These are phyloP conservation scores for Mustelus asterias DNA, from an alignment of 2,113 vertebrate species.

Conservation along the genomic window DNA sequence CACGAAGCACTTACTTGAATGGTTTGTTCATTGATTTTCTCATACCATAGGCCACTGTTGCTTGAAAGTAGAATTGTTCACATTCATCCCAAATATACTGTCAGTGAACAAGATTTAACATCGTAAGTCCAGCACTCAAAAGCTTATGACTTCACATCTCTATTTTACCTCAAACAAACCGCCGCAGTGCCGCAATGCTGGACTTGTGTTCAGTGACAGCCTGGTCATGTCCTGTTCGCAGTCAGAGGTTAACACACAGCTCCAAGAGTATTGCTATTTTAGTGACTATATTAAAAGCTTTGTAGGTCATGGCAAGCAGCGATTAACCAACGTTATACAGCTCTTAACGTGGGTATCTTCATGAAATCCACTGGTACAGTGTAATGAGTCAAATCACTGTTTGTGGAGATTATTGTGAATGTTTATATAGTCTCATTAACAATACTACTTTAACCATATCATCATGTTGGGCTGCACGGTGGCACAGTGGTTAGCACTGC, in stretches of 20 bases:
- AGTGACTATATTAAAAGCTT: not conserved
- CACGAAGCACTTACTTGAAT: conserved; percentile 64
- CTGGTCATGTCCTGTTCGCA: not conserved
- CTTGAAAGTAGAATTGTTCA: conserved; percentile 83
- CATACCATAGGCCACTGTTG: conserved; percentile 82
- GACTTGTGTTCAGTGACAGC: not conserved
- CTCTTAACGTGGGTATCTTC: not conserved
- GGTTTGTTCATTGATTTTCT: conserved; percentile 52
- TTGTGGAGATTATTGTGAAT: not conserved
- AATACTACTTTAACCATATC: not conserved
- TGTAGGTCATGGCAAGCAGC: not conserved
- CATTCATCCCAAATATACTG: conserved; percentile 82
- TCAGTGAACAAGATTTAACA: conserved; percentile 26
- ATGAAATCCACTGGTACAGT: not conserved
- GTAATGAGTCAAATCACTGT: not conserved
- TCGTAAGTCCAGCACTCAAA: not conserved
- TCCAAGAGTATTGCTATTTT: not conserved
- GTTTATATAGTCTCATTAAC: not conserved
- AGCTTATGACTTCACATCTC: not conserved
- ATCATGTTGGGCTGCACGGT: too few species aligned
- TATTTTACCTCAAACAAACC: not conserved
- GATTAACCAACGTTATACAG: too few species aligned
- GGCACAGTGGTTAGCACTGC: too few species aligned
- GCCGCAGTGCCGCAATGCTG: too few species aligned
- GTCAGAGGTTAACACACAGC: not conserved